Conservation (phyloP, 1,140 invertebrate genomes). For the Panulirus ornatus region DNA sequence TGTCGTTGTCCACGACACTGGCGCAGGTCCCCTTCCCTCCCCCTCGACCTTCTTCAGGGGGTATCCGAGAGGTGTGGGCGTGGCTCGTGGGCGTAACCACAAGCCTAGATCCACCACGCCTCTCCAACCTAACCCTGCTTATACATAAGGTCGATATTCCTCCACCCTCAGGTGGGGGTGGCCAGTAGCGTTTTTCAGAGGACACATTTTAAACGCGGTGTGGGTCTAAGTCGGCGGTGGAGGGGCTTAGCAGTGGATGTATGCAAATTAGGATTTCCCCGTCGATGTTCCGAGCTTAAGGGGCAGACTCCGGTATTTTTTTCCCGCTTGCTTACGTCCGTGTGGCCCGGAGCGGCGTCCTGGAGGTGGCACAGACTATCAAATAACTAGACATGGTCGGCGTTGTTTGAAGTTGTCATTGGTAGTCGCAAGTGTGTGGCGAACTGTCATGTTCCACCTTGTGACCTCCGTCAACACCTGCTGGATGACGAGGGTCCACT, state of each 20-base stretch:
- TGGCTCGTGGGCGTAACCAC: conserved; percentile 19
- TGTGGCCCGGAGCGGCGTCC: not conserved
- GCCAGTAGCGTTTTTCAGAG: conserved; percentile 44
- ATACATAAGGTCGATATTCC: conserved; percentile 8
- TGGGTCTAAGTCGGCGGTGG: not conserved
- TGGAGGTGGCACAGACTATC: conserved; percentile 55
- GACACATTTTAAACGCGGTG: conserved; percentile 52
- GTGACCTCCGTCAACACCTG: conserved; percentile 42
- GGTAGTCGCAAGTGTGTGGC: conserved; percentile 43
- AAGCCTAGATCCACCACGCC: not conserved
- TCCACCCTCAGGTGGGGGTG: not conserved
- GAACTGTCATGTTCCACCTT: conserved; percentile 46
- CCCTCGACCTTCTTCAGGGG: conserved; percentile 7
- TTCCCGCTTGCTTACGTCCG: not conserved
- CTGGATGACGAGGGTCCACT: not conserved
- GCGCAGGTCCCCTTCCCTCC: not conserved
- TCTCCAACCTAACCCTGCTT: not conserved
- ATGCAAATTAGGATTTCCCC: not conserved
- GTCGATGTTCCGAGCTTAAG: not conserved
- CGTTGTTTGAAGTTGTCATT: conserved; percentile 55
- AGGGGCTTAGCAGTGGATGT: not conserved
- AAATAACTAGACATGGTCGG: conserved; percentile 61
- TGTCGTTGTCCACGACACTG: conserved; percentile 23
- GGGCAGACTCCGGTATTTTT: not conserved
- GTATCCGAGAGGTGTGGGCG: conserved; percentile 28